phyloP scores from a whole-genome alignment of 2,113 vertebrate species.

The Pituophis catenifer region DNA sequence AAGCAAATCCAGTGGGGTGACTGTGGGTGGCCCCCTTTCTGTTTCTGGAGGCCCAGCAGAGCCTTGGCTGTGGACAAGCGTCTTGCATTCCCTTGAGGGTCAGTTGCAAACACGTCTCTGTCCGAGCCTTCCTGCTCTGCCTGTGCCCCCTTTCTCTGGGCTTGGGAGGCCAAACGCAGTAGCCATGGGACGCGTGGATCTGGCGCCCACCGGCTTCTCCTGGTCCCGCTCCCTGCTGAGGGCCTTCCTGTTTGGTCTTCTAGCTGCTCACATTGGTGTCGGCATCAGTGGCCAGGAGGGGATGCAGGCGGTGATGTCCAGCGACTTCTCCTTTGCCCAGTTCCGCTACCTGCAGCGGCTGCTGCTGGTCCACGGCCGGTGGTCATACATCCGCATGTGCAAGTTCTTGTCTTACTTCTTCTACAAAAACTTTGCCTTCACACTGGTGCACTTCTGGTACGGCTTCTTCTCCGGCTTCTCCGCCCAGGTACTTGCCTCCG shows the following conservation, averaged over 20 bases:
- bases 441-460: conserved; percentile 94
- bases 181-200: neutral
- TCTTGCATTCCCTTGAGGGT: neutral
- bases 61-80: accelerated
- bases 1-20: neutral
- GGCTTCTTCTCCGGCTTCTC: conserved; percentile 95
- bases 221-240: neutral
- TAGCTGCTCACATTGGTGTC: conserved; percentile 92
- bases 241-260: conserved; percentile 8
- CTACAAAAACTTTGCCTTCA: conserved; percentile 97
- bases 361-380: conserved; percentile 91
- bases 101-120: neutral
- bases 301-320: conserved; percentile 91
- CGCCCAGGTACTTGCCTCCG: conserved; percentile 78
- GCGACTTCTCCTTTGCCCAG: conserved; percentile 90
- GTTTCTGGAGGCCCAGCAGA: neutral
- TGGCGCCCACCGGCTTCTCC: neutral
- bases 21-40: neutral
- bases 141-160: neutral
- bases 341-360: conserved; percentile 92
- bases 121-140: neutral
- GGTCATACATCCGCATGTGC: conserved; percentile 97
- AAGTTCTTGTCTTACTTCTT: conserved; percentile 96
- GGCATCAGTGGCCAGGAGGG: conserved; percentile 94
- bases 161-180: neutral